Evolutionary conservation across 2,113 vertebrate species (phyloP), one percentile per base, ranked within the genome.

Genomic region (Gasterosteus aculeatus): DNA sequence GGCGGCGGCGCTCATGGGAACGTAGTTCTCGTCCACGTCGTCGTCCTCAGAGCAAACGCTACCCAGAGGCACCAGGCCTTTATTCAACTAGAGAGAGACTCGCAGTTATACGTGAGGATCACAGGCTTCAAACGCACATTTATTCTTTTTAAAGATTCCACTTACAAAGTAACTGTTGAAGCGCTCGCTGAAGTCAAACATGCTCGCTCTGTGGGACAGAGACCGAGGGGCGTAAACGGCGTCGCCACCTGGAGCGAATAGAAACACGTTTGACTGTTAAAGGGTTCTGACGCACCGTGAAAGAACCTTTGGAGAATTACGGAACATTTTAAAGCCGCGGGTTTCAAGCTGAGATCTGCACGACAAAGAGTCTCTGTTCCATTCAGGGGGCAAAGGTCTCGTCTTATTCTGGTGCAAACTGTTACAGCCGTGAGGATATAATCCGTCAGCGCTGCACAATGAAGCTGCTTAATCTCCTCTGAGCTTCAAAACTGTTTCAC

Each of bases 111-210:
- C 3, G 18, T 3, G 29, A 11, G 2, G 14, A 38, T 51, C 10
- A 47, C 33, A 33, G 7, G 18, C 18, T 11, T 56, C 1, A 7
- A 15, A 56, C 8, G 29, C 22, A 26, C 22, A 26, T 62, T 38
- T 10, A 8, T 41, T n/a, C 2, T 64, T 22, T 54, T 19, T 22
- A 46, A 56, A 9, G 3, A 10, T 58, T 69, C 1, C 26, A 86
- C 91, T 91, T 3, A 92, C 92, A 51, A 93, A 91, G 74, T 93
- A 93, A 5, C 79, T 90, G 89, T 75, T 93, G 87, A 92, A 93
- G 81, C 91, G 89, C 29, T 92, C 90, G 19, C 89, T 92, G 88
- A 92, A 93, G 42, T 93, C 90, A 47, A 93, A 92, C 76, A 86
- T 76, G 62, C 80, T 91, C 1, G 85, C 85, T 87, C 85, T 70